These are phyloP conservation scores for Eristalinus sepulchralis DNA, from an alignment of 2,888 invertebrate species.

Conservation along the genomic window DNA sequence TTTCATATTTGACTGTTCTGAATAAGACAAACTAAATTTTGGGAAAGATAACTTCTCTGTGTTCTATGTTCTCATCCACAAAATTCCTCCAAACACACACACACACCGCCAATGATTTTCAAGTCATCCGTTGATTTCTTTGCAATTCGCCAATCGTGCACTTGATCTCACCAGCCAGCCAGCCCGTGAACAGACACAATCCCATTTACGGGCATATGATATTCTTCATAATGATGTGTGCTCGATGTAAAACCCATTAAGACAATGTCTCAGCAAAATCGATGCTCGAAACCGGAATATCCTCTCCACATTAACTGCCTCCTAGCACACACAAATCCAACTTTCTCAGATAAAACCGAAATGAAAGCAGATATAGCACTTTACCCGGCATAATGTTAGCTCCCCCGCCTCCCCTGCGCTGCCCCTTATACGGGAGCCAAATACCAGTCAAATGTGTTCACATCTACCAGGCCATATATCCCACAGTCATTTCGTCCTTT, in stretches of 20 bases:
- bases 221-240: not conserved
- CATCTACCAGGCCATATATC: constrained; percentile 19
- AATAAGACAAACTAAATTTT: too few relatives aligned
- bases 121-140: not conserved
- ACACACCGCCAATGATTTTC: not conserved
- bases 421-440: not conserved
- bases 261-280: not conserved
- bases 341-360: constrained; percentile 15
- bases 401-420: not conserved
- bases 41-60: too few relatives aligned
- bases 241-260: constrained; percentile 4
- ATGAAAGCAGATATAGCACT: constrained; percentile 37
- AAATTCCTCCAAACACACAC: too few relatives aligned
- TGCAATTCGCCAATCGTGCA: not conserved
- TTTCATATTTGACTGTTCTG: too few relatives aligned
- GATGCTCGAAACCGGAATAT: not conserved
- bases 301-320: constrained; percentile 4
- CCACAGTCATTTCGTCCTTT: constrained; percentile 67
- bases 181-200: not conserved
- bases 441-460: constrained; percentile 12
- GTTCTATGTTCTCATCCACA: too few relatives aligned
- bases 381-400: constrained; percentile 15
- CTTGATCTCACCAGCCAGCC: not conserved
- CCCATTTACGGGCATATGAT: not conserved
- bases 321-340: constrained; percentile 24